A percentile compares a stretch with the other conserved stretches of the same genome.
phyloP scores from a whole-genome alignment of 1,140 invertebrate species.

The Aleiodes sp. region DNA sequence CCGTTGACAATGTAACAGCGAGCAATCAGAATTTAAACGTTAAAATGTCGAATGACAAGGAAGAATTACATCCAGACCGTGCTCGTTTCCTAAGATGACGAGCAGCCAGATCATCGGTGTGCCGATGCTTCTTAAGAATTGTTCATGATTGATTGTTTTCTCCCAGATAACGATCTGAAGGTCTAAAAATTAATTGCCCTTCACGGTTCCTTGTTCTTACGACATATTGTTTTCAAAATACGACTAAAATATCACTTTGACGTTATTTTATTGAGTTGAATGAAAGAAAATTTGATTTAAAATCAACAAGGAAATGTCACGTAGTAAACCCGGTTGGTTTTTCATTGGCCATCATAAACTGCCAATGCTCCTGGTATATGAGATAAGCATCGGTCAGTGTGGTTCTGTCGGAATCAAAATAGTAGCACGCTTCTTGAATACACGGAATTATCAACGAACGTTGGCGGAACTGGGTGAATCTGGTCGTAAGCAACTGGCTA shows the following conservation, averaged over 20 bases:
- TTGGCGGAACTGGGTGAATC: background rate
- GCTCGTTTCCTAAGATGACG: conserved; percentile 61
- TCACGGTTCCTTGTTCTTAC: too few species aligned
- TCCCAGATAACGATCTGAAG: background rate
- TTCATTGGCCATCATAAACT: background rate
- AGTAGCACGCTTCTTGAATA: background rate
- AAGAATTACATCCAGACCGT: conserved; percentile 42
- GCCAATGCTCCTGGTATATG: conserved; percentile 18
- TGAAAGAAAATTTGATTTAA: background rate
- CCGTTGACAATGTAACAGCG: background rate
- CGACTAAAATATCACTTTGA: too few species aligned
- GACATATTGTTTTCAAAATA: background rate
- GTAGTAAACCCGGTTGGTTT: background rate
- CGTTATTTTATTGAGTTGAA: background rate
- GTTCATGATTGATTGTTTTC: conserved; percentile 6
- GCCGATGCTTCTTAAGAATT: conserved; percentile 43
- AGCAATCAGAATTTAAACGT: background rate
- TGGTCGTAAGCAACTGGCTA: background rate
- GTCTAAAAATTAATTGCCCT: background rate
- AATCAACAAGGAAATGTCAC: conserved; percentile 1
- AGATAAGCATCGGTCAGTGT: conserved; percentile 31
- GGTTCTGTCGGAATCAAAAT: conserved; percentile 44
- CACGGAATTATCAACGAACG: background rate
- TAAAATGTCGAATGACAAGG: background rate
- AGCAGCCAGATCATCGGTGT: conserved; percentile 55